Conservation (phyloP, 2,113 vertebrate species). For the Cyprinodon variegatus region DNA sequence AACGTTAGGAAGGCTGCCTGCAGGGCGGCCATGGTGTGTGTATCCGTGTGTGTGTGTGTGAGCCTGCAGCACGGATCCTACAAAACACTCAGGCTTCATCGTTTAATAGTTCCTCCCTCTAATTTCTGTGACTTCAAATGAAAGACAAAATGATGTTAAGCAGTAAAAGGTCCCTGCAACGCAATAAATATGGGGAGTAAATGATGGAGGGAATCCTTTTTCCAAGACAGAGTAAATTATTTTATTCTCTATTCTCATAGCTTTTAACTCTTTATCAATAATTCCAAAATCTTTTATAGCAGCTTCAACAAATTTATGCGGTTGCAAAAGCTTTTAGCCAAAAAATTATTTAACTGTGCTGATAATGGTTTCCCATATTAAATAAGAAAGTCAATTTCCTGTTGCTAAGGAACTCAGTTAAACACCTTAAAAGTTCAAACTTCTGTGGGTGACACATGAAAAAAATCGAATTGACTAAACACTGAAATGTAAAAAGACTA, state of each 20-base stretch:
- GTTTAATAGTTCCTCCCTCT: background rate
- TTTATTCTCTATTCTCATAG: background rate
- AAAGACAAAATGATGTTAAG: background rate
- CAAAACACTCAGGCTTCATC: background rate
- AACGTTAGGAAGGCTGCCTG: conserved; percentile 8
- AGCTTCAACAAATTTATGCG: too few relatives aligned
- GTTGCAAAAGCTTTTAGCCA: background rate
- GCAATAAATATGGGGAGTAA: background rate
- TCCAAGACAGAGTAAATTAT: too few relatives aligned
- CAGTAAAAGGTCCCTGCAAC: background rate
- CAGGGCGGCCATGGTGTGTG: background rate
- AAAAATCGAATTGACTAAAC: background rate
- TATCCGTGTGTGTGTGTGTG: conserved; percentile 11
- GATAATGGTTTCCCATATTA: background rate
- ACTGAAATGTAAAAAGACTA: background rate
- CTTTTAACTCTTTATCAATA: background rate
- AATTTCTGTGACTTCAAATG: background rate
- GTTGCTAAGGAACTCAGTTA: background rate
- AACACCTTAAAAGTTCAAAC: background rate
- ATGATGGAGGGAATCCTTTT: background rate
- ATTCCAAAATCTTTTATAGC: too few relatives aligned
- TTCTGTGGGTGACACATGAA: background rate
- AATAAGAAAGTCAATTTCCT: background rate
- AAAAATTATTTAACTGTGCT: background rate
- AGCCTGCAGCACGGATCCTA: conserved; percentile 8